Base-by-base conservation (phyloP, 2,888 invertebrate species). In the Drosophila algonquin region DNA sequence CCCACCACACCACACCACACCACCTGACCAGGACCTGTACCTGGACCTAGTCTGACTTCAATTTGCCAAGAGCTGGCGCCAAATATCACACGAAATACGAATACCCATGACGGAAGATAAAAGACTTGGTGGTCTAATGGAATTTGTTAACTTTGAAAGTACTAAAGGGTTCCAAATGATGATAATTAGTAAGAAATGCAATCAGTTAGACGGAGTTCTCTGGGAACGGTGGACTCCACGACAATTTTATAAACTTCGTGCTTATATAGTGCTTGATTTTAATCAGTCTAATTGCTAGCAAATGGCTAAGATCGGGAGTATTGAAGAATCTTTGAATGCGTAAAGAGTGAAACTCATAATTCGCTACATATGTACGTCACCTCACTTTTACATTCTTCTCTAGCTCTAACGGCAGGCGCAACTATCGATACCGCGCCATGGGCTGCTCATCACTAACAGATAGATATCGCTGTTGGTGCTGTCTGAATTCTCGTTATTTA, bases 401-500 rank as follows among this genome's bases (percentile, higher is more conserved):
- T 8, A 21, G 5, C 12, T 40, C 14, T 40, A 0, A 14, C 6
- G 6, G 2, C 7, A n/a, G 14, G 7, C 0, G n/a, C 6, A n/a
- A 40, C 40, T 40, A 40, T 40, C 40, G 40, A 2, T n/a, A 40
- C 2, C 40, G 6, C 2, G 7, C 14, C 14, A 24, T 24, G 5
- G 24, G 14, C 6, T 56, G 51, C 44, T 35, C 67, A 70, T 45
- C 71, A 46, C 71, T 68, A 60, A 24, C 52, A 48, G 65, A 32
- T 52, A 56, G 47, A 44, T 50, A 35, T 52, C 56, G 64, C 52
- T 40, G 40, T 6, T n/a, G 40, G 14, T 46, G 45, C 57, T 48
- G 47, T 64, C 44, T 52, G 32, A 52, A 32, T 40, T 50, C 53
- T 57, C 55, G 52, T 73, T 65, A 73, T 73, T 65, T 56, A 57